Conservation (phyloP, 2,113 vertebrate species). For the Diglossa brunneiventris region DNA sequence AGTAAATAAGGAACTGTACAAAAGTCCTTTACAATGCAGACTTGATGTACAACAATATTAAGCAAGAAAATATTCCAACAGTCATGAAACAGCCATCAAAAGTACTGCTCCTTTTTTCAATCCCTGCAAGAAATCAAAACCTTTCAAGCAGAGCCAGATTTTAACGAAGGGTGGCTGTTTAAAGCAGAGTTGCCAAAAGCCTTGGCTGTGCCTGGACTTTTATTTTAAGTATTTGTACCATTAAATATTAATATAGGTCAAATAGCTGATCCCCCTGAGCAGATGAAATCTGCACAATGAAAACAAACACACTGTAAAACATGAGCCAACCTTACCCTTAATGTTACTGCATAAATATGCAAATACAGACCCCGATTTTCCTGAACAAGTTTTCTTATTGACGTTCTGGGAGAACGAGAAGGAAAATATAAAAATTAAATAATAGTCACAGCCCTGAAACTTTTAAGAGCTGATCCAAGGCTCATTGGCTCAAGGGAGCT, state of each 20-base stretch:
- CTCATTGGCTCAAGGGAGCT: neutral
- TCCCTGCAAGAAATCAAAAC: neutral
- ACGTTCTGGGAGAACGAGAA: neutral
- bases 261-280: conserved; percentile 27
- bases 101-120: neutral
- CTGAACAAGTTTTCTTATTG: conserved; percentile 24
- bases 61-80: conserved; percentile 7
- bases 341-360: neutral
- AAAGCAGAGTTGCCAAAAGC: conserved; percentile 12
- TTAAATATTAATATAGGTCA: conserved; percentile 62
- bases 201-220: conserved; percentile 41
- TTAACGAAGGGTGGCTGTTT: neutral
- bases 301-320: conserved; percentile 31
- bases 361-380: neutral
- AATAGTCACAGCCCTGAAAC: neutral
- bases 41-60: neutral
- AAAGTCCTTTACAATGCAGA: neutral
- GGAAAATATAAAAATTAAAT: conserved; percentile 42
- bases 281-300: conserved; percentile 31
- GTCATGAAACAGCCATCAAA: neutral
- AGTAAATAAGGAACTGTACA: neutral
- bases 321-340: neutral
- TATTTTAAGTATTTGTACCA: conserved; percentile 37
- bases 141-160: conserved; percentile 21
- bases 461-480: neutral